These are phyloP conservation scores for Ivindomyrus marchei DNA, from an alignment of 2,113 vertebrate genomes.

Conservation along the genomic window DNA sequence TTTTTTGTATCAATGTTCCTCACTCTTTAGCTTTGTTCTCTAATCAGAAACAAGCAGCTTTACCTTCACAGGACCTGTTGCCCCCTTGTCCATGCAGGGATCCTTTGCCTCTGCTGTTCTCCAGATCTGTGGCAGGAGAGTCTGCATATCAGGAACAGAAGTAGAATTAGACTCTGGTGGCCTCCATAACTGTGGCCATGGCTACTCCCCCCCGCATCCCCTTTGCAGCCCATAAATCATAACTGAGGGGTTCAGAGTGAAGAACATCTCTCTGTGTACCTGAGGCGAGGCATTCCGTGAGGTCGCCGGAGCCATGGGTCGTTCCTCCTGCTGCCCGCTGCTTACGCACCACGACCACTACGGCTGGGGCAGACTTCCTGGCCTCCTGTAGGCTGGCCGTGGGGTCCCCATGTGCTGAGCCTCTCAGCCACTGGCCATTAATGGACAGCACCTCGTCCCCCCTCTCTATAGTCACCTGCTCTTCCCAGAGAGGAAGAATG, in stretches of 20 bases:
- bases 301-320: slow-evolving; percentile 12
- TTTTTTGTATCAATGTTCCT: neutral
- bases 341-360: slow-evolving; percentile 77
- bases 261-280: slow-evolving; percentile 28
- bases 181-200: neutral
- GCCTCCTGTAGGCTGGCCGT: slow-evolving; percentile 72
- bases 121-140: slow-evolving; percentile 53
- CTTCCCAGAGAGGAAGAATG: slow-evolving; percentile 43
- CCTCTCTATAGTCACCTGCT: slow-evolving; percentile 82
- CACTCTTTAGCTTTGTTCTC: neutral
- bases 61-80: slow-evolving; percentile 79
- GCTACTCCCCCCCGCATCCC: neutral
- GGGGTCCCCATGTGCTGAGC: slow-evolving; percentile 65
- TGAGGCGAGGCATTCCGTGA: slow-evolving; percentile 23
- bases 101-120: slow-evolving; percentile 81
- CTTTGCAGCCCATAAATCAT: neutral
- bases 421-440: slow-evolving; percentile 80
- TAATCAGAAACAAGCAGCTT: neutral
- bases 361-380: slow-evolving; percentile 55
- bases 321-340: slow-evolving; percentile 20
- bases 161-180: neutral
- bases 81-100: slow-evolving; percentile 84
- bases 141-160: neutral
- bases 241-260: neutral
- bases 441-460: slow-evolving; percentile 86